Base-by-base conservation (phyloP, 2,113 vertebrate species). In the Cygnus buccinator region DNA sequence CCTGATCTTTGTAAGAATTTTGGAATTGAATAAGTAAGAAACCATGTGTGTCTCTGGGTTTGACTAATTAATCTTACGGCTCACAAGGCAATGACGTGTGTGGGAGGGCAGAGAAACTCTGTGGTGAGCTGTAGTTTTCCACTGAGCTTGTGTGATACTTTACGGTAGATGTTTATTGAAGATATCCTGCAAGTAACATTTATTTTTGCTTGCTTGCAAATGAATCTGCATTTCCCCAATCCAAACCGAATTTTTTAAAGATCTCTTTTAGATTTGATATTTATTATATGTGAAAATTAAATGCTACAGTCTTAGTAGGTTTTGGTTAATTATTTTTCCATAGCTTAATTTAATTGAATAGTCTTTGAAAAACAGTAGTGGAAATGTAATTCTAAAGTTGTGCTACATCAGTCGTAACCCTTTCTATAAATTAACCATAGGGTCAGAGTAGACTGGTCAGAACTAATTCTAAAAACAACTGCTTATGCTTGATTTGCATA, bases 41-140 rank as follows among this genome's bases (percentile, higher is more conserved):
- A 17, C 35, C 13, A 0, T 52, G 52, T n/a, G 1, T 9, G 4
- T 39, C 57, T 81, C 86, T 37, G 63, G 74, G n/a, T 57, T 77
- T 63, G 86, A 33, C 86, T 57, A 61, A 44, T 16, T 70, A 39
- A 90, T 66, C 65, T 43, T 2, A 44, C 1, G 10, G 87, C 80
- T 96, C 81, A 86, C 58, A 37, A 35, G 84, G 55, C 39, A 41
- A 0, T 94, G 93, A 94, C 15, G 18, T 84, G 44, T 0, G 33
- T 72, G 77, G 89, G 93, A 61, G 86, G 93, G 73, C 80, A 65
- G 44, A 77, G 65, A 78, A 96, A 57, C 89, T 89, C 76, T 0
- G 3, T 82, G 73, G 57, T 61, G 37, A 78, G 67, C 91, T 81
- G 91, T 91, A 94, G 70, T 95, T 96, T 96, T 95, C 91, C 93